These are phyloP conservation scores for Melanogrammus aeglefinus DNA, from an alignment of 2,797 vertebrate genomes.

Conservation along the genomic window DNA sequence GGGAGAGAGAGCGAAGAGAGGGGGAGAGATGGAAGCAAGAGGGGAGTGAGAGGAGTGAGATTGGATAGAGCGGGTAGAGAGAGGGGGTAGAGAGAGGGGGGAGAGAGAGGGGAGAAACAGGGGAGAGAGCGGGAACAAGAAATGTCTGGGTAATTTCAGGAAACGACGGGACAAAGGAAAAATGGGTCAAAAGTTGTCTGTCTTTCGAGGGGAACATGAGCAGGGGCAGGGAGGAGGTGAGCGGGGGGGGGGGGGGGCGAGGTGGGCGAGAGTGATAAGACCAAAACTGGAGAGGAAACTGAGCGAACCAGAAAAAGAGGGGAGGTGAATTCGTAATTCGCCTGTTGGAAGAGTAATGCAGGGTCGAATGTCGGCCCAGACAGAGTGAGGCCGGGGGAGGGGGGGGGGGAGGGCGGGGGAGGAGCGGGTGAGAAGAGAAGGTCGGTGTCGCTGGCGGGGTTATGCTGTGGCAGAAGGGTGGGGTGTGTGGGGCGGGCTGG, in stretches of 20 bases:
- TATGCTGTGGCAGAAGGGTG: too few species aligned
- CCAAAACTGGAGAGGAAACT: neutral
- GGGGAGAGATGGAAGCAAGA: too few species aligned
- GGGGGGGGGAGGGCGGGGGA: too few species aligned
- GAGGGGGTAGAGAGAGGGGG: too few species aligned
- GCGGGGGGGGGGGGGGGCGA: too few species aligned
- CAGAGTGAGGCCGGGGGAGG: neutral
- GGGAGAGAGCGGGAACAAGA: neutral
- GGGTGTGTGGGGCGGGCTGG: too few species aligned
- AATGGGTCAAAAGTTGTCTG: neutral
- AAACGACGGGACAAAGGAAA: neutral
- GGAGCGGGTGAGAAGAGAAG: too few species aligned
- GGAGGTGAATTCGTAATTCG: neutral
- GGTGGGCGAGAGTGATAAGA: neutral
- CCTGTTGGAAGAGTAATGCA: neutral
- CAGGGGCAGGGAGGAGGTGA: neutral
- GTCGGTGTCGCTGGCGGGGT: too few species aligned
- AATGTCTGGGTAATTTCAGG: neutral
- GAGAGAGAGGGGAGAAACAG: neutral
- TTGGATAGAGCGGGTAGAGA: neutral
- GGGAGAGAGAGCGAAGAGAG: too few species aligned
- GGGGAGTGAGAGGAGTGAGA: neutral
- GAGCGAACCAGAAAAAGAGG: neutral
- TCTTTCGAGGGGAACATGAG: neutral
- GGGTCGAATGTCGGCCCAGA: too few species aligned